Percentiles rank a stretch among this genome's conserved stretches.
Conservation (phyloP, 2,113 vertebrate species). For the Brienomyrus brachyistius region DNA sequence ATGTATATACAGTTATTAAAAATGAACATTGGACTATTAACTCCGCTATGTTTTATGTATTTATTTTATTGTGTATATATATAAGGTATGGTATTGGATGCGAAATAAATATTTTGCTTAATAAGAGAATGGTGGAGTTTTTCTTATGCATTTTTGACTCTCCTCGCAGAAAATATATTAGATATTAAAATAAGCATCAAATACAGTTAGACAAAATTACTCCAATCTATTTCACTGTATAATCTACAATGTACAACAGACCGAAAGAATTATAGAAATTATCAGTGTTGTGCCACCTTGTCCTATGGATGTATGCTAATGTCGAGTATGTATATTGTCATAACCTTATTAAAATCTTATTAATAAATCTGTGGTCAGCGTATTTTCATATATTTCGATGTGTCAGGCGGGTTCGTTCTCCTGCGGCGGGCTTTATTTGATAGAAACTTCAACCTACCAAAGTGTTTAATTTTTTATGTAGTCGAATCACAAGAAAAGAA, state of each 20-base stretch:
- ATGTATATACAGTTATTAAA: constrained; percentile 29
- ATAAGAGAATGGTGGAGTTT: constrained; percentile 15
- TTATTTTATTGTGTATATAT: constrained; percentile 43
- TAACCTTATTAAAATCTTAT: neutral
- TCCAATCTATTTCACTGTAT: neutral
- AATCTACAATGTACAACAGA: neutral
- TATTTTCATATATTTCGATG: neutral
- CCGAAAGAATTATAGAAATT: neutral
- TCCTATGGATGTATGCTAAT: neutral
- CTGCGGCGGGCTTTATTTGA: neutral
- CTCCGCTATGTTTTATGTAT: constrained; percentile 40
- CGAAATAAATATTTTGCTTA: constrained; percentile 59
- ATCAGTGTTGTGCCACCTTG: neutral
- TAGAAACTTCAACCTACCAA: neutral
- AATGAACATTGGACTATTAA: constrained; percentile 21
- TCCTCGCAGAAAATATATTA: neutral
- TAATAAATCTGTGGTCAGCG: neutral
- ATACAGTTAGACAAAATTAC: neutral
- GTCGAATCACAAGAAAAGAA: neutral
- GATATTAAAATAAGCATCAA: constrained; percentile 1
- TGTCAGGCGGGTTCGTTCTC: neutral
- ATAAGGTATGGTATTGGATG: constrained; percentile 33
- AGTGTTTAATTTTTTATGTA: neutral
- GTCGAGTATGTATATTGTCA: neutral
- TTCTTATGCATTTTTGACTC: neutral